phyloP scores from a whole-genome alignment of 2,888 invertebrate genomes.

The Cyrtodaria siliqua region DNA sequence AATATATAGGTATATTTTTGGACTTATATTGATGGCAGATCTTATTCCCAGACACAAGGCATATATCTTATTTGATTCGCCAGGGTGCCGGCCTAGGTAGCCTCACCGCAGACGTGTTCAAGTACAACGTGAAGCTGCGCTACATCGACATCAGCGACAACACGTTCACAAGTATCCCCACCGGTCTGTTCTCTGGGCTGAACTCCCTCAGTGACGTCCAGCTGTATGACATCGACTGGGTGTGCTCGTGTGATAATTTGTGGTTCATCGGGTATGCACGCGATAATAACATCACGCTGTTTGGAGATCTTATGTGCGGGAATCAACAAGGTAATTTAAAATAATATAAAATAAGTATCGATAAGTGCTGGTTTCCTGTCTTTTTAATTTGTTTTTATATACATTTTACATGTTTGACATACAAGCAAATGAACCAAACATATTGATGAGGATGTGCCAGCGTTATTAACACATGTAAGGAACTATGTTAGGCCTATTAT shows the following conservation, averaged over 20 bases:
- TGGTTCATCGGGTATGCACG: conserved; percentile 60
- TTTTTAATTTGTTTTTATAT: too few species aligned
- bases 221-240: conserved; percentile 59
- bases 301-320: conserved; percentile 60
- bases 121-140: conserved; percentile 49
- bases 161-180: conserved; percentile 48
- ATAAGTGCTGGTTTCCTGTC: too few species aligned
- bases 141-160: conserved; percentile 64
- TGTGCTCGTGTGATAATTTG: conserved; percentile 59
- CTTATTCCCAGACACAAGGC: too few species aligned
- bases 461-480: too few species aligned
- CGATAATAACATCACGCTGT: conserved; percentile 60
- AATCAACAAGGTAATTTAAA: not conserved
- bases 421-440: too few species aligned
- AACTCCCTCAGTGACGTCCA: conserved; percentile 50
- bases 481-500: too few species aligned
- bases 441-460: too few species aligned
- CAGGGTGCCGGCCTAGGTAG: conserved; percentile 51
- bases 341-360: too few species aligned
- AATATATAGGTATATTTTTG: too few species aligned
- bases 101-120: conserved; percentile 56
- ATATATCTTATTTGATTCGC: not conserved
- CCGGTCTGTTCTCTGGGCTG: conserved; percentile 47
- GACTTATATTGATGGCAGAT: too few species aligned
- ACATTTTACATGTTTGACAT: too few species aligned